Evolutionary conservation across 1,140 invertebrate species (phyloP).

Genomic region (Augochlora pura): DNA sequence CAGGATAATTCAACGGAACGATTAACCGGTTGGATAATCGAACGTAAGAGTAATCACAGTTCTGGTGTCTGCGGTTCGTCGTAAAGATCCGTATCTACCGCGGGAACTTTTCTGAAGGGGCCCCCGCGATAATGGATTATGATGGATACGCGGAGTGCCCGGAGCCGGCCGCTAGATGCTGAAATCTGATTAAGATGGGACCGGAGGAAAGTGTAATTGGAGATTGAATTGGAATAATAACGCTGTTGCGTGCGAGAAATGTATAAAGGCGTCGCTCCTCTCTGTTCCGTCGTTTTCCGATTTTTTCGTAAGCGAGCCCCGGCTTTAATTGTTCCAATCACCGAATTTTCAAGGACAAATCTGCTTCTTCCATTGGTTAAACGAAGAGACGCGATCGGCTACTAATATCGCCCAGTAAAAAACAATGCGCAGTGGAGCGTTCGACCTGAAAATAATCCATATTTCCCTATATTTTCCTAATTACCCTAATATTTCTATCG

Average conservation of each 20-base stretch:
- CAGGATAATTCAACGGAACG: constrained; percentile 37
- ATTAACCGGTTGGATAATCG: constrained; percentile 44
- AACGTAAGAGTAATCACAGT: constrained; percentile 18
- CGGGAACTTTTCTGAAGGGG: constrained; percentile 25
- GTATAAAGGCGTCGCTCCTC: no score
- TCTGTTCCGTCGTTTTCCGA: no score
- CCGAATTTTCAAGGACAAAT: no score
- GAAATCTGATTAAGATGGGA: not conserved
- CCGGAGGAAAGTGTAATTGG: not conserved
- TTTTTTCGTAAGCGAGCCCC: no score
- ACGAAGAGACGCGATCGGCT: not conserved
- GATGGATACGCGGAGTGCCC: constrained; percentile 11
- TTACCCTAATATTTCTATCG: no score
- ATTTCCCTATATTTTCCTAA: no score
- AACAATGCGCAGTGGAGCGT: no score
- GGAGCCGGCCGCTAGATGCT: not conserved
- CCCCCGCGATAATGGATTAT: constrained; percentile 30
- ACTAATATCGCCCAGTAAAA: no score
- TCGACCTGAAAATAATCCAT: no score
- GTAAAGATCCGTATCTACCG: constrained; percentile 20
- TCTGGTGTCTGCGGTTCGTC: not conserved
- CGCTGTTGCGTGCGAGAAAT: no score
- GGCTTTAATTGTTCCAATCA: no score
- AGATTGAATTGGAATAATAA: not conserved
- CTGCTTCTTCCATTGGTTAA: no score